These are phyloP conservation scores for Mizuhopecten yessoensis DNA, from an alignment of 1,140 invertebrate species.

Conservation along the genomic window DNA sequence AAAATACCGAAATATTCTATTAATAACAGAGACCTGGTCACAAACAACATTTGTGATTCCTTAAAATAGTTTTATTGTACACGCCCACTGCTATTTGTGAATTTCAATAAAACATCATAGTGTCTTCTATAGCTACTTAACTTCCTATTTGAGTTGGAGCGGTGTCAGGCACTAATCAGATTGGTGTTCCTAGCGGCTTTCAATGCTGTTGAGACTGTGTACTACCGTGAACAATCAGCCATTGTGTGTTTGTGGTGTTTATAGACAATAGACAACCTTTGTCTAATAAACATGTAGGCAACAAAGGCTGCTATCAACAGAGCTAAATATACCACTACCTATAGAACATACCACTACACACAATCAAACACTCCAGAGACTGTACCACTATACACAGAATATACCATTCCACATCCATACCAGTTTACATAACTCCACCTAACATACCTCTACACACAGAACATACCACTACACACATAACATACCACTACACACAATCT, in stretches of 20 bases:
- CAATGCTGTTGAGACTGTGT: background rate
- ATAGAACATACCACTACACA: too few species aligned
- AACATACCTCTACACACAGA: too few species aligned
- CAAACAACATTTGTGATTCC: constrained; percentile 38
- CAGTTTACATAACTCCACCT: too few species aligned
- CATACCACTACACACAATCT: too few species aligned
- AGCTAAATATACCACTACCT: too few species aligned
- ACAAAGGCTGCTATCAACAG: too few species aligned
- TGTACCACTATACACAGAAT: too few species aligned
- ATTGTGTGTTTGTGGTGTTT: background rate
- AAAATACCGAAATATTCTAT: too few species aligned
- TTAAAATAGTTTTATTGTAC: constrained; percentile 3
- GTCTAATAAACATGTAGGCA: background rate
- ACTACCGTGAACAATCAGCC: background rate
- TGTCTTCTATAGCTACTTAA: background rate
- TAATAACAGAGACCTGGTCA: background rate
- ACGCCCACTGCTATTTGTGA: background rate
- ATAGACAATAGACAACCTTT: background rate
- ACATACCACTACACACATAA: too few species aligned
- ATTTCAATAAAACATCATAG: constrained; percentile 10
- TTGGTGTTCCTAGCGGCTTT: background rate
- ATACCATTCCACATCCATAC: too few species aligned
- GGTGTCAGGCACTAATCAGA: background rate
- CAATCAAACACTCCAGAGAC: too few species aligned
- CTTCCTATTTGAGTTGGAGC: background rate